A percentile compares a stretch with the other conserved stretches of the same genome.
phyloP scores from a whole-genome alignment of 1,140 invertebrate genomes.

The Calephelis virginiensis region DNA sequence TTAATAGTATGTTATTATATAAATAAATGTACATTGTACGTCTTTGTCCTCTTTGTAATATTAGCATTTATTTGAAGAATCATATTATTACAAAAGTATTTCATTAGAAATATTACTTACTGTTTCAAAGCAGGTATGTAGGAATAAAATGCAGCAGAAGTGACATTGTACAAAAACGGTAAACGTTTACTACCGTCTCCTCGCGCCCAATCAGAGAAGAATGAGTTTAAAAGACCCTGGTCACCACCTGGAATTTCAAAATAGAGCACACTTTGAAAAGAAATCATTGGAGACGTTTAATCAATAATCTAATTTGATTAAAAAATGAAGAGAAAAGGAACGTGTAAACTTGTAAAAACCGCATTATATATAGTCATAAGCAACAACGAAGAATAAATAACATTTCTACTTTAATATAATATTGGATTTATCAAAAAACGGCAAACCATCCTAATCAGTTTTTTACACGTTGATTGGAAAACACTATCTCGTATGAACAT shows the following conservation, averaged over 20 bases:
- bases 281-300: background rate
- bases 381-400: no score
- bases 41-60: no score
- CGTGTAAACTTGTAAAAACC: background rate
- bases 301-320: background rate
- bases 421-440: no score
- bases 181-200: conserved; percentile 95
- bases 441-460: no score
- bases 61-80: background rate
- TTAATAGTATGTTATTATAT: no score
- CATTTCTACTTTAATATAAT: no score
- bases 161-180: conserved; percentile 99
- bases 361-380: no score
- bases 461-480: no score
- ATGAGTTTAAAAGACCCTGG: conserved; percentile 96
- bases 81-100: background rate
- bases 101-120: conserved; percentile 80
- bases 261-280: background rate
- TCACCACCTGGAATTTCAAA: conserved; percentile 84
- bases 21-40: no score
- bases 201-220: conserved; percentile 94
- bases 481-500: no score
- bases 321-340: no score
- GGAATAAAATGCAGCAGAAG: conserved; percentile 95
- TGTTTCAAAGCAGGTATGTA: conserved; percentile 98